phyloP scores from a whole-genome alignment of 2,113 vertebrate species.

The Corythoichthys intestinalis region DNA sequence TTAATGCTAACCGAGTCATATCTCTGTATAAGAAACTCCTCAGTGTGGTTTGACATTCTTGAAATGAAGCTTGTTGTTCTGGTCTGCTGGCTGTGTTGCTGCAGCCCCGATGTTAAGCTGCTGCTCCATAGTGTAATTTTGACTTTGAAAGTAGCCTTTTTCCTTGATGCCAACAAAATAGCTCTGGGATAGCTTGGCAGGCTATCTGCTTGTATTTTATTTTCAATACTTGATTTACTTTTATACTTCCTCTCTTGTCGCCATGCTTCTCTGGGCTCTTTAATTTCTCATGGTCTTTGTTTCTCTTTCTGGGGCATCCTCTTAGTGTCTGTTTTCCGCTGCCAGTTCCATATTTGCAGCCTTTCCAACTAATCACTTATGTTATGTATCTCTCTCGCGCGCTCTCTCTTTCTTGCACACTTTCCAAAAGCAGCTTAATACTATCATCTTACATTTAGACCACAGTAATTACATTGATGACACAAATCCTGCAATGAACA shows the following conservation, averaged over 20 bases:
- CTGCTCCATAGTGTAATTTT: constrained; percentile 52
- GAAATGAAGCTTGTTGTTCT: constrained; percentile 27
- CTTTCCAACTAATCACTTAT: constrained; percentile 40
- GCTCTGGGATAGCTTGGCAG: constrained; percentile 53
- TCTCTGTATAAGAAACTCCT: constrained; percentile 23
- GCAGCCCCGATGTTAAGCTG: constrained; percentile 44
- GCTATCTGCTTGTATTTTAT: constrained; percentile 36
- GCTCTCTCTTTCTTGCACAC: constrained; percentile 7
- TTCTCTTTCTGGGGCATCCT: constrained; percentile 21
- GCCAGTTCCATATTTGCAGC: constrained; percentile 13
- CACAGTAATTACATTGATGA: constrained; percentile 77
- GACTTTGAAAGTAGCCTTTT: constrained; percentile 59
- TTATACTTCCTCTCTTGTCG: constrained; percentile 17
- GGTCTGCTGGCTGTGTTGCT: constrained; percentile 37
- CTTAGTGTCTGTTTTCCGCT: constrained; percentile 23
- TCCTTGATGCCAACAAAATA: constrained; percentile 53
- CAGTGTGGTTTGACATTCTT: constrained; percentile 15
- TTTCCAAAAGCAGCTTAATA: constrained; percentile 72
- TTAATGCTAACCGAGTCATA: constrained; percentile 4
- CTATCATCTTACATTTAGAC: constrained; percentile 67
- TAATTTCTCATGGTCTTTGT: constrained; percentile 20
- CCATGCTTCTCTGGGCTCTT: constrained; percentile 18
- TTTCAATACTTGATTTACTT: constrained; percentile 22
- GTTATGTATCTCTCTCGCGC: constrained; percentile 13
- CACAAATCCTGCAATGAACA: constrained; percentile 69